Base-by-base conservation (phyloP, 2,888 invertebrate genomes). In the Noctua janthina region DNA sequence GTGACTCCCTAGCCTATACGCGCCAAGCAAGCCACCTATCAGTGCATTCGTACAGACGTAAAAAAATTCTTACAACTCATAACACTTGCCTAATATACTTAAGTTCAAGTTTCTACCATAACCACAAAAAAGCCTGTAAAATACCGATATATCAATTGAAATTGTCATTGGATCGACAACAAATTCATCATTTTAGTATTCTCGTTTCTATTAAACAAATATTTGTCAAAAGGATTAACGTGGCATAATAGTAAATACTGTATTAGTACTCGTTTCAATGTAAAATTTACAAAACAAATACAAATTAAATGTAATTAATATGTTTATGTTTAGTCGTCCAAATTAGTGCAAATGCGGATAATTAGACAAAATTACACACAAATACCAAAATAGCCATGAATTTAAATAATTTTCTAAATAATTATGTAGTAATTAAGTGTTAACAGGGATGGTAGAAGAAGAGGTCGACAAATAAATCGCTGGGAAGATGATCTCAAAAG, bases 251-350 rank as follows among this genome's bases (percentile, higher is more conserved):
- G 29, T 51, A 66, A 78, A 84, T 66, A 81, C 59, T 54, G 0
- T n/a, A 67, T 71, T 11, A 46, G 56, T 35, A 78, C 15, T 51
- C 10, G 43, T 66, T 81, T n/a, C 35, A 43, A 59, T 43, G 39
- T 35, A 51, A 78, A 81, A 59, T 70, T 15, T 51, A 43, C 56
- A 46, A 84, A 78, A 59, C 78, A 71, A 84, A 82, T 59, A 43
- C n/a, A 51, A 84, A 84, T 66, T 3, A n/a, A 35, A 1, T 59
- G 29, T 2, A 29, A 69, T 29, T 71, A 66, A 43, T 56, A 39
- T 51, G 54, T 70, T 83, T 29, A 46, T n/a, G 35, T 84, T 78
- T 35, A 6, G 1, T 39, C 11, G 15, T 49, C n/a, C 6, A 49
- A 56, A 69, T 82, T 13, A 64, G 39, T 51, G 43, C 20, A 23